Base-by-base conservation (phyloP, 2,888 invertebrate genomes). In the Orthosia incerta region DNA sequence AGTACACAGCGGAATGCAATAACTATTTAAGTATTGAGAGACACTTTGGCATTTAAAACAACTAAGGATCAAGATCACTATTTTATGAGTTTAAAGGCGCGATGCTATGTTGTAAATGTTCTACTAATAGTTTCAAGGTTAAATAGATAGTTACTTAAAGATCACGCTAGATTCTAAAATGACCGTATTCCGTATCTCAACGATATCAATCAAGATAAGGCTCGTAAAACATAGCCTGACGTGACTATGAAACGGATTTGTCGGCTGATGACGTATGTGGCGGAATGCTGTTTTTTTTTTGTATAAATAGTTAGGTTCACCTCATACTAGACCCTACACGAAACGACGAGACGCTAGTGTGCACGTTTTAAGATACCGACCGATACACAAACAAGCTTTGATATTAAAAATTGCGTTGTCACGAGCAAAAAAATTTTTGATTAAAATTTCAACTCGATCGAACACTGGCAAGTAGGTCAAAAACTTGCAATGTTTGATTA, bases 181-280 rank as follows among this genome's bases (percentile, higher is more conserved):
- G 46, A 63, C 57, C 57, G 56, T 66, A 63, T 55, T 20, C 23
- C 2, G 18, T 63, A 75, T 60, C 66, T 48, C 4, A 5, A 63
- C 26, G n/a, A 66, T 60, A 76, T 67, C 67, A 20, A 71, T 78
- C 78, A 71, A 59, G 76, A 83, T 83, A 69, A 64, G 9, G 15
- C 45, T 71, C 51, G 5, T 83, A 73, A 73, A 73, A 73, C 57
- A 51, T 74, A 18, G 12, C 50, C 39, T 57, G 39, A 70, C 69
- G 5, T 60, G 82, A 69, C 63, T 73, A 26, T 39, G 46, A 53
- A 67, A 67, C 55, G 4, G 48, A 31, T 70, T 72, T 56, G 45
- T 67, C 26, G 23, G 18, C 18, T 56, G 12, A 20, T 74, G 69
- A 48, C 15, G 18, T 55, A 46, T 61, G 55, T 64, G 56, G 23